Evolutionary conservation across 2,888 invertebrate genomes (phyloP), one percentile per base, ranked within the genome.

Genomic region (Drosophila yooni): DNA sequence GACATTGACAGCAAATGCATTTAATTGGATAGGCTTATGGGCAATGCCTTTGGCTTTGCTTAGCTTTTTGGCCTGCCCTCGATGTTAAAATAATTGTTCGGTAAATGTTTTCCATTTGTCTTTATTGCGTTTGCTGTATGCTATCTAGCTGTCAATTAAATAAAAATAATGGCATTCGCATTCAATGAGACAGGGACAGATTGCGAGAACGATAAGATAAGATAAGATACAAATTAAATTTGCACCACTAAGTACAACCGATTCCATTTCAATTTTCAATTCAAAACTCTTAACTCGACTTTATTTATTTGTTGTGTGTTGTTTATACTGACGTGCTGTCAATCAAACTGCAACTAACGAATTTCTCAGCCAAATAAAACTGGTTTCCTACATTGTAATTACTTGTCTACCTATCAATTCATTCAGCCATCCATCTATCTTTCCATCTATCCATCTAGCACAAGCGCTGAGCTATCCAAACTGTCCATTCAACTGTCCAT

Each of bases 1-100:
- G 89, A 87, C 76, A 87, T 59, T 73, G 89, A 84, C 89, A 89
- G 79, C 88, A 89, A 85, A 85, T 73, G 76, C 89, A 78, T 82
- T 89, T 89, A 89, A 85, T 89, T 85, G 86, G 75, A 76, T 81
- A 65, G 89, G 69, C 64, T 67, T 62, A 56, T 68, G 65, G 43
- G 15, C 38, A 50, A 25, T 79, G 68, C 69, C 79, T 54, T 65
- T 51, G 65, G 65, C 77, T 25, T 48, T 18, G 46, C 33, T 33
- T 8, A 62, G 52, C 43, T 34, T 18, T 57, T 58, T 46, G 29
- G 58, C 18, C 29, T 34, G 46, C 38, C 58, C 33, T 62, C 62
- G 66, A 66, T 72, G 63, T 56, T 76, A 57, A 76, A 62, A 65
- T 71, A 76, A 71, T 65, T 62, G 63, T 58, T 67, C 58, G 67